These are phyloP conservation scores for Monomorium pharaonis DNA, from an alignment of 1,140 invertebrate species.

Conservation along the genomic window DNA sequence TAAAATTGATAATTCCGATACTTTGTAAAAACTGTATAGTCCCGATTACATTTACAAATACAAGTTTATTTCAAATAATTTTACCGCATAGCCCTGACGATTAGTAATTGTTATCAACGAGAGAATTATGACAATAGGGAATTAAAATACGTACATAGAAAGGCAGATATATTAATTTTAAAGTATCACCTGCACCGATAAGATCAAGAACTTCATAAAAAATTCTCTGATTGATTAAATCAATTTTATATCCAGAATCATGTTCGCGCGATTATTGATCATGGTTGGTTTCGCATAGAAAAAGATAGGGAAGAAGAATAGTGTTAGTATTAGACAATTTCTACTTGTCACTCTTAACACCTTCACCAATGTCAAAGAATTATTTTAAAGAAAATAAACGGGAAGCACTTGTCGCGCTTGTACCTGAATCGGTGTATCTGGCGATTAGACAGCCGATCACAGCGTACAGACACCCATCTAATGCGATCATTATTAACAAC, in stretches of 20 bases:
- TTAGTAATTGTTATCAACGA: conserved; percentile 57
- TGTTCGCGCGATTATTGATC: neutral
- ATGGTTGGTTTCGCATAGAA: neutral
- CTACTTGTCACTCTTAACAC: conserved; percentile 44
- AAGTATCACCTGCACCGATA: conserved; percentile 4
- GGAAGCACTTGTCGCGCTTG: neutral
- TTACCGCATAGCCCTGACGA: neutral
- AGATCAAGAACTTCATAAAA: neutral
- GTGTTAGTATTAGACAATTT: conserved; percentile 15
- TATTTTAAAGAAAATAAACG: neutral
- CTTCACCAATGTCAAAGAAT: conserved; percentile 58
- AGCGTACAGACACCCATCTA: conserved; percentile 81
- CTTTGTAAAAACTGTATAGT: neutral
- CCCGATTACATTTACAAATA: neutral
- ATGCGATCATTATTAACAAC: conserved; percentile 77
- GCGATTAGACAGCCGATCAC: conserved; percentile 78
- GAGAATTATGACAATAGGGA: neutral
- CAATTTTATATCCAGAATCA: neutral
- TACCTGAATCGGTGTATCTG: conserved; percentile 81
- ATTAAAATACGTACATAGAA: neutral
- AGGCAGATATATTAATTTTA: neutral
- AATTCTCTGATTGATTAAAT: conserved; percentile 9
- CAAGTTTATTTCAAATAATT: neutral
- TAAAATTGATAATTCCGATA: neutral
- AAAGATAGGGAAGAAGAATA: neutral